phyloP scores from a whole-genome alignment of 2,113 vertebrate species.

The Alligator sinensis region DNA sequence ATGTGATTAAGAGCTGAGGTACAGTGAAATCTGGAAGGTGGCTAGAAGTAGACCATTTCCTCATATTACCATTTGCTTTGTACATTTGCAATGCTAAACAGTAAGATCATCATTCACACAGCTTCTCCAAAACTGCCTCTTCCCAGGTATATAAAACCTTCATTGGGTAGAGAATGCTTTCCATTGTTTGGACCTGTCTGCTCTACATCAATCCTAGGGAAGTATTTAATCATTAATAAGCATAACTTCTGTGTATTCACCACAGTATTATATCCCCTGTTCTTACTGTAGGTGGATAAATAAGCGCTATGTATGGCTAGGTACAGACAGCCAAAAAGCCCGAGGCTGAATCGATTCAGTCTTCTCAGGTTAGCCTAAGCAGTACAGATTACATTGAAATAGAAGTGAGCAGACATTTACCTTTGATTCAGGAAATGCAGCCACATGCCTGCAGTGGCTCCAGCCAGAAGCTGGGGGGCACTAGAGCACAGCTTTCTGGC shows the following conservation, averaged over 20 bases:
- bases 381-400: no score
- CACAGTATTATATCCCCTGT: neutral
- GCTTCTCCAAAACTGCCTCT: neutral
- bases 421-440: no score
- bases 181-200: neutral
- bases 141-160: neutral
- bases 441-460: no score
- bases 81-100: neutral
- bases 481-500: no score
- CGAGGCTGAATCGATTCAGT: no score
- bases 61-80: neutral
- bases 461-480: no score
- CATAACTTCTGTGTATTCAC: neutral
- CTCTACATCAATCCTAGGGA: neutral
- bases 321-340: no score
- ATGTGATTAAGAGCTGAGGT: neutral
- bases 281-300: accelerated
- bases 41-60: neutral
- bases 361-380: no score
- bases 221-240: neutral
- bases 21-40: neutral
- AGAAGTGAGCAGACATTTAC: no score
- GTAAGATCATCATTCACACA: neutral
- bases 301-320: neutral
- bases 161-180: neutral